Evolutionary conservation across 2,888 invertebrate species (phyloP).

Genomic region (Melipona beecheii): DNA sequence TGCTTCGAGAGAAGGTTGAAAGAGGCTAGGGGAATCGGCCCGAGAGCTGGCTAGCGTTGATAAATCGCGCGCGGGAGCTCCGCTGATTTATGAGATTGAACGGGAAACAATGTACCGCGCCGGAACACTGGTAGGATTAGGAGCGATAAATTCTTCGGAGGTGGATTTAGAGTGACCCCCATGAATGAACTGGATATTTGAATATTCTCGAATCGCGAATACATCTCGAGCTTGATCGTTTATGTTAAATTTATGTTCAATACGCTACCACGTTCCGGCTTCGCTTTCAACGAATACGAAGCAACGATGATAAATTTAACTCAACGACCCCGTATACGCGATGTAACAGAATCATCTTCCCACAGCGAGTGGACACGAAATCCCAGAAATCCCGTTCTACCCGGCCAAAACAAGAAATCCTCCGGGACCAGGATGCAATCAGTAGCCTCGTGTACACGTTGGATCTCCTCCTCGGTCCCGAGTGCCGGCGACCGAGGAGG

Average conservation of each 20-base stretch:
- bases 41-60: slow-evolving; percentile 14
- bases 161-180: slow-evolving; percentile 23
- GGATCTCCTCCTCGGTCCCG: background rate
- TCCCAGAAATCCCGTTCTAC: slow-evolving; percentile 7
- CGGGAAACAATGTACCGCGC: slow-evolving; percentile 30
- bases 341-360: background rate
- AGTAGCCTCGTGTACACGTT: slow-evolving; percentile 12
- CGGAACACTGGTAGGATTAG: slow-evolving; percentile 27
- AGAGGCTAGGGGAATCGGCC: background rate
- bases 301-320: too few species aligned
- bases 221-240: too few species aligned
- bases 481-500: background rate
- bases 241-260: background rate
- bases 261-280: background rate
- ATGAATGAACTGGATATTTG: background rate
- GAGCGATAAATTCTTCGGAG: slow-evolving; percentile 19
- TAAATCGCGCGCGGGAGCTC: slow-evolving; percentile 33
- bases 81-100: slow-evolving; percentile 32
- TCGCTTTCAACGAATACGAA: too few species aligned
- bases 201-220: background rate
- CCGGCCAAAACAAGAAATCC: slow-evolving; percentile 12
- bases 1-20: background rate
- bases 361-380: background rate
- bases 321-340: too few species aligned
- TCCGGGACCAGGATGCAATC: slow-evolving; percentile 18